These are phyloP conservation scores for Allolobophora icterica DNA, from an alignment of 2,888 invertebrate genomes.

Conservation along the genomic window DNA sequence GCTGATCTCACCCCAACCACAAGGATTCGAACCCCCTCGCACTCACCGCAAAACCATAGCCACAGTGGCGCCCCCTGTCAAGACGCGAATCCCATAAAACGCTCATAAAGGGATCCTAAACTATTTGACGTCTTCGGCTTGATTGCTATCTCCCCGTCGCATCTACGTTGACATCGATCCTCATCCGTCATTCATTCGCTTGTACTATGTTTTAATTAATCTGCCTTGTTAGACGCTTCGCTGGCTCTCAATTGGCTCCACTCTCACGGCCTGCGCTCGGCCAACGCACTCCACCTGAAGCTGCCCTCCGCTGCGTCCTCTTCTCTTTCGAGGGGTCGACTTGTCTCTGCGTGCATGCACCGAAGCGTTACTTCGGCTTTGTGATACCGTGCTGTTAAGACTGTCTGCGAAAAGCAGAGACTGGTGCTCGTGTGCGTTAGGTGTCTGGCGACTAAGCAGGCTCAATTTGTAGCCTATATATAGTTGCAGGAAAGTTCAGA, in stretches of 20 bases:
- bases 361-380: not conserved
- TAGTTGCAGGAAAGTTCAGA: too few species aligned
- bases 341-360: not conserved
- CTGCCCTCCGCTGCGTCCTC: not conserved
- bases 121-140: not conserved
- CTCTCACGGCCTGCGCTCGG: not conserved
- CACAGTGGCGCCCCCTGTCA: not conserved
- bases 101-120: not conserved
- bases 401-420: not conserved
- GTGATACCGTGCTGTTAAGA: not conserved
- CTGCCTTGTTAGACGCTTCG: constrained; percentile 17
- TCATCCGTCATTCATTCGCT: not conserved
- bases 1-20: not conserved
- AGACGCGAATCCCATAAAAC: not conserved
- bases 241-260: not conserved
- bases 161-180: not conserved
- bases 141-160: not conserved
- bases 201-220: not conserved
- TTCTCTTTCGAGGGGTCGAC: not conserved
- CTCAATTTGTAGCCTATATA: too few species aligned
- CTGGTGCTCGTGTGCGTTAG: not conserved
- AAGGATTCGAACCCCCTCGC: not conserved
- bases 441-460: too few species aligned
- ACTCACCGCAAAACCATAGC: not conserved
- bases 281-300: not conserved